phyloP scores from a whole-genome alignment of 2,797 vertebrate genomes.

The Sparus aurata region DNA sequence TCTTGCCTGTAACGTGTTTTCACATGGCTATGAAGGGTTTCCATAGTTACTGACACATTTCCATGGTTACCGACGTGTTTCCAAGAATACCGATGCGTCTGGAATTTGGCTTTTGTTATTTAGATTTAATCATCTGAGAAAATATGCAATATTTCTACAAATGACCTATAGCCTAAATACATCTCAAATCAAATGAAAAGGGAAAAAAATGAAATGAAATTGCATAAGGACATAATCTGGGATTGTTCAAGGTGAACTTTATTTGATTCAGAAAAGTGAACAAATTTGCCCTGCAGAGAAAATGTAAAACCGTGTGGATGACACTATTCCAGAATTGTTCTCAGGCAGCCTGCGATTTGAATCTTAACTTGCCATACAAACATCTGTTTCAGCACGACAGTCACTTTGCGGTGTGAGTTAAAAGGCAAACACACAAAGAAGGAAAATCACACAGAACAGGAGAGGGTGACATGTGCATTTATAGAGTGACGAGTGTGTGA shows the following conservation, averaged over 20 bases:
- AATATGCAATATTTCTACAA: conserved; percentile 11
- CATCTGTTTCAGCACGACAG: not conserved
- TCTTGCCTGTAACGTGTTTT: too few species aligned
- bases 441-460: not conserved
- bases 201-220: conserved; percentile 28
- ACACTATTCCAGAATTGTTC: not conserved
- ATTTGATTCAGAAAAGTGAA: not conserved
- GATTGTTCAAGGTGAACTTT: conserved; percentile 9
- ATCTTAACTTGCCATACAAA: not conserved
- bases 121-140: not conserved
- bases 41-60: too few species aligned
- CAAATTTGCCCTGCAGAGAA: not conserved
- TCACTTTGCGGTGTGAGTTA: not conserved
- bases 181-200: conserved; percentile 28
- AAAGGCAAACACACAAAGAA: not conserved
- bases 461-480: not conserved
- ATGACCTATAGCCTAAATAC: conserved; percentile 1
- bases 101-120: too few species aligned
- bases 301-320: not conserved
- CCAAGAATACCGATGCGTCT: too few species aligned
- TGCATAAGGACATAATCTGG: not conserved
- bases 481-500: not conserved
- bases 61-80: too few species aligned
- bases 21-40: too few species aligned
- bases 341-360: not conserved